Evolutionary conservation across 2,113 vertebrate genomes (phyloP).

Genomic region (Erinaceus europaeus): DNA sequence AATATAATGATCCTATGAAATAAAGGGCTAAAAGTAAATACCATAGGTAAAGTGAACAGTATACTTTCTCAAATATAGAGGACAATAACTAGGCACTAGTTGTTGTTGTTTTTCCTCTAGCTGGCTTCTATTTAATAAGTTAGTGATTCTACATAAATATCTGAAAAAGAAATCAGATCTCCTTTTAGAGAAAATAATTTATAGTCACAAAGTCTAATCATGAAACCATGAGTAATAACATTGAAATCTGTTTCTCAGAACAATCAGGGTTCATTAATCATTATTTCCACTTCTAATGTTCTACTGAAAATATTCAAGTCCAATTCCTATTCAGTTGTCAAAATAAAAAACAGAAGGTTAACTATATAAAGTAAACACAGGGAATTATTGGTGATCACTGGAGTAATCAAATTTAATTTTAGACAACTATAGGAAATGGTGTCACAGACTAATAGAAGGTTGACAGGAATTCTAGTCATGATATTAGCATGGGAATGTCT

Average conservation of each 20-base stretch:
- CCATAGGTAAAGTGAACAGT: neutral
- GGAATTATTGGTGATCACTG: neutral
- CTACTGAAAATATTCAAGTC: conserved; percentile 22
- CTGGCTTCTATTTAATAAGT: neutral
- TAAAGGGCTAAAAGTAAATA: neutral
- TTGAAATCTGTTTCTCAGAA: neutral
- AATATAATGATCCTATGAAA: neutral
- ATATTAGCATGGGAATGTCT: neutral
- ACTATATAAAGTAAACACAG: conserved; percentile 41
- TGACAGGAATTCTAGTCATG: neutral
- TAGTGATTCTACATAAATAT: neutral
- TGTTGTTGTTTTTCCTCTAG: neutral
- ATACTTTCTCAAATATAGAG: neutral
- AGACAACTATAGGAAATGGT: conserved; percentile 17
- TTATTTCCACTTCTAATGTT: conserved; percentile 18
- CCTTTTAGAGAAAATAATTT: neutral
- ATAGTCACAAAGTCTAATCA: neutral
- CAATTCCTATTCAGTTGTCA: conserved; percentile 39
- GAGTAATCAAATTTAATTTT: conserved; percentile 34
- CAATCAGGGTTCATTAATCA: neutral
- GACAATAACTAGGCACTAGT: neutral
- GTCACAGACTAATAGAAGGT: neutral
- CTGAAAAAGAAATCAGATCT: neutral
- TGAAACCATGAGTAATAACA: neutral
- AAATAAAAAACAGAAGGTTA: conserved; percentile 60